Evolutionary conservation across 1,140 invertebrate species (phyloP), one percentile per base, ranked within the genome.

Genomic region (Drosophila aff.): DNA sequence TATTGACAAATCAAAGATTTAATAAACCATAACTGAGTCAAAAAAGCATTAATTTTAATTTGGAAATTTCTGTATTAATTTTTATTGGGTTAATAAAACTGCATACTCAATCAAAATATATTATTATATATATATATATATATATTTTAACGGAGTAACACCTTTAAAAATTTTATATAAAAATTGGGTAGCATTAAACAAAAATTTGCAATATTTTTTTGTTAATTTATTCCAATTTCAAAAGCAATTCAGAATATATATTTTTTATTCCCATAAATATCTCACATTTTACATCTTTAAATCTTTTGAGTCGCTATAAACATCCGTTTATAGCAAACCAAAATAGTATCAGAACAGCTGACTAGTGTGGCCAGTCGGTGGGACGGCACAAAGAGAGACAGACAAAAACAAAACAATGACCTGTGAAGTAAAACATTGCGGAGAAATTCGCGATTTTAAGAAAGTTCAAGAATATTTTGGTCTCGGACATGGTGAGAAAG

Each of bases 381-480:
- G 18, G 7, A 21, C 31, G 10, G 11, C 3, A 21, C n/a, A 52
- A 53, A 53, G 31, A 21, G 36, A 53, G 18, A 38, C 33, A 53
- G 15, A 38, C 33, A 16, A 68, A 82, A 86, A 79, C 79, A 86
- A 77, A 75, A 77, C 82, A 83, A 96, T 95, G 95, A 95, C 95
- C 63, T 96, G 96, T 92, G 95, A 96, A 94, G 95, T 96, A 60
- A 96, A 95, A 93, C 93, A 94, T 91, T 94, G 95, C 84, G 95
- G 95, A 21, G 94, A 94, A 84, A 94, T 96, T 83, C 93, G 94
- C 61, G 94, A 96, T 93, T 94, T 95, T 80, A 92, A 93, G 10
- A 94, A 94, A 81, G 93, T 95, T 58, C 94, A 94, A 75, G 93
- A 94, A 90, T 94, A 94, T 73, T 93, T 96, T 74, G 93, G 90